A percentile compares a stretch with the other conserved stretches of the same genome.
Conservation (phyloP, 2,797 vertebrate species). For the Dryobates pubescens region DNA sequence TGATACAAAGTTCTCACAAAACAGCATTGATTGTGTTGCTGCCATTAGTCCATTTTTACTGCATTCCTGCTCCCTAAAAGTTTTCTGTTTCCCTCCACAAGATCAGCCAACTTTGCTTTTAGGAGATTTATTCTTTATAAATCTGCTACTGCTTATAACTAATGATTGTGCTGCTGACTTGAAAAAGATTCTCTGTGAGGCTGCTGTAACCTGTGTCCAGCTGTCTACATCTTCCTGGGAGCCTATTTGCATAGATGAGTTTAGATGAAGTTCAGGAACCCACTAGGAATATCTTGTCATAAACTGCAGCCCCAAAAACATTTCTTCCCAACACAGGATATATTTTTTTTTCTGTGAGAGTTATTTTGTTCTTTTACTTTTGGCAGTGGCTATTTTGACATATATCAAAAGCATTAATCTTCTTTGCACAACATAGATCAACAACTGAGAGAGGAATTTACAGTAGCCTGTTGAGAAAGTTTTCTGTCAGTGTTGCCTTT, state of each 20-base stretch:
- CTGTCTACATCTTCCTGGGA: neutral
- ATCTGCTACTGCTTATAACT: neutral
- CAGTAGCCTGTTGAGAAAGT: neutral
- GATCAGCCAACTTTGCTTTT: slow-evolving; percentile 23
- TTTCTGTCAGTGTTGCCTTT: neutral
- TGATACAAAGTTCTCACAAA: neutral
- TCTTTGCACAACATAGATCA: neutral
- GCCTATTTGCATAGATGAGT: neutral
- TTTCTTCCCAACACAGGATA: neutral
- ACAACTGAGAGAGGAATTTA: neutral
- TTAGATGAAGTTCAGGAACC: neutral
- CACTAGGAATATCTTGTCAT: neutral
- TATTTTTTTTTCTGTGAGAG: neutral
- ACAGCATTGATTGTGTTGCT: neutral
- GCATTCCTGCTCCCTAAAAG: neutral
- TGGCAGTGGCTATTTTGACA: neutral
- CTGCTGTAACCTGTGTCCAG: neutral
- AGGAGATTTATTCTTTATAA: slow-evolving; percentile 1
- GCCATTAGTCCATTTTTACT: neutral
- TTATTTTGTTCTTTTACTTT: neutral
- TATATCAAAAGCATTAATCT: neutral
- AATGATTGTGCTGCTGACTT: neutral
- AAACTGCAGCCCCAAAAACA: neutral
- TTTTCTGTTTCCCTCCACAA: neutral
- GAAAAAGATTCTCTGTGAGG: neutral